A percentile compares a stretch with the other conserved stretches of the same genome.
These are phyloP conservation scores for Phragmatobia fuliginosa DNA, from an alignment of 2,888 invertebrate genomes.

Conservation along the genomic window DNA sequence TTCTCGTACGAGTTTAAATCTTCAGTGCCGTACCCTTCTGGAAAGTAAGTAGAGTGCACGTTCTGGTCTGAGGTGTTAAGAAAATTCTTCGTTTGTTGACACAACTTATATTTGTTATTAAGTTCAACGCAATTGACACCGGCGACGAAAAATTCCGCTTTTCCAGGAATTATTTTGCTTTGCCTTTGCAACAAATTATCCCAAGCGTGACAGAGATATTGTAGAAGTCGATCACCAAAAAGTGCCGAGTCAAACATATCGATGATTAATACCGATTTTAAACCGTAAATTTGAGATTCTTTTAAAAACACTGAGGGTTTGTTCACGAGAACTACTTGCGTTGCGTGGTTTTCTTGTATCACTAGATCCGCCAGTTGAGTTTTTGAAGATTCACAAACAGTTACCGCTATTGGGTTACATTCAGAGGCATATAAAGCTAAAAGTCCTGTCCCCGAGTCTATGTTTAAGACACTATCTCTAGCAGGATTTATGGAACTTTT, in stretches of 20 bases:
- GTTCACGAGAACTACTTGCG: conserved; percentile 27
- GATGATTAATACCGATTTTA: conserved; percentile 28
- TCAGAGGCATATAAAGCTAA: conserved; percentile 87
- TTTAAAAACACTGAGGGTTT: conserved; percentile 22
- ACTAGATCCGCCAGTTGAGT: conserved; percentile 32
- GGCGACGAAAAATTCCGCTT: conserved; percentile 35
- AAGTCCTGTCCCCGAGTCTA: conserved; percentile 58
- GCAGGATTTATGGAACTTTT: conserved; percentile 20
- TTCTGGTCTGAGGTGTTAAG: conserved; percentile 28
- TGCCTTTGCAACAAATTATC: conserved; percentile 48
- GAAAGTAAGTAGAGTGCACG: conserved; percentile 28
- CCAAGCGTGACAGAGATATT: conserved; percentile 88
- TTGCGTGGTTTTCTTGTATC: conserved; percentile 28
- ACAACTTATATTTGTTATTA: conserved; percentile 26
- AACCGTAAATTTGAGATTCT: conserved; percentile 21
- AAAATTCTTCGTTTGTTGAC: conserved; percentile 14
- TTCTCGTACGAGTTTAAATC: conserved; percentile 35
- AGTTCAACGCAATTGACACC: conserved; percentile 32
- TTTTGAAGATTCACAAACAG: conserved; percentile 30
- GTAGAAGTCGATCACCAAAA: conserved; percentile 70
- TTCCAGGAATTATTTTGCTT: conserved; percentile 32
- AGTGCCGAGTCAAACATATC: conserved; percentile 36
- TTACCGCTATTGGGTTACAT: conserved; percentile 69
- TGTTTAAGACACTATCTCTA: conserved; percentile 35
- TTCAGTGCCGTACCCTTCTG: conserved; percentile 32